A percentile compares a stretch with the other conserved stretches of the same genome.
Conservation (phyloP, 2,797 vertebrate genomes). For the Clarias pachynema region DNA sequence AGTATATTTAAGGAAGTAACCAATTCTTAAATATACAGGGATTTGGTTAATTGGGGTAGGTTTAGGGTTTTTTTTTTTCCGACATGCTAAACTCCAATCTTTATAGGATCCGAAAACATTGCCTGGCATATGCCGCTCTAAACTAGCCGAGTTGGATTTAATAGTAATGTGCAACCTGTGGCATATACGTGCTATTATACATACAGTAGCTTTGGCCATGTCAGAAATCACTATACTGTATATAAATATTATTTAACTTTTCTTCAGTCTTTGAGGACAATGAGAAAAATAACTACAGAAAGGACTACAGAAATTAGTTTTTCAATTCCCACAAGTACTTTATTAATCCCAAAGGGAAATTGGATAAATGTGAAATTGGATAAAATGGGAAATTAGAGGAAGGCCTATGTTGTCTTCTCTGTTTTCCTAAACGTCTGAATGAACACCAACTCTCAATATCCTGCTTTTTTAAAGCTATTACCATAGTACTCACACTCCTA, state of each 20-base stretch:
- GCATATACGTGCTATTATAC: neutral
- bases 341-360: no score
- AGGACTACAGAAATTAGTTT: no score
- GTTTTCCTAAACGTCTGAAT: constrained; percentile 64
- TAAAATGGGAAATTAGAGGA: constrained; percentile 61
- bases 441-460: constrained; percentile 65
- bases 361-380: no score
- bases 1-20: neutral
- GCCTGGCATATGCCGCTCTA: neutral
- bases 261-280: neutral
- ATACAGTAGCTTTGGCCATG: neutral
- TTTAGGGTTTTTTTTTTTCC: neutral
- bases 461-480: constrained; percentile 32
- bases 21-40: neutral
- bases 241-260: neutral
- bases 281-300: neutral
- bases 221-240: neutral
- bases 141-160: neutral
- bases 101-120: neutral
- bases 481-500: constrained; percentile 55
- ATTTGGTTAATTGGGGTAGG: no score
- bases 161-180: neutral
- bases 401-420: constrained; percentile 60
- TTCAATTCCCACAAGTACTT: no score
- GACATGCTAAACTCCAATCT: neutral